Base-by-base conservation (phyloP, 2,113 vertebrate genomes). In the Platysternon megacephalum region DNA sequence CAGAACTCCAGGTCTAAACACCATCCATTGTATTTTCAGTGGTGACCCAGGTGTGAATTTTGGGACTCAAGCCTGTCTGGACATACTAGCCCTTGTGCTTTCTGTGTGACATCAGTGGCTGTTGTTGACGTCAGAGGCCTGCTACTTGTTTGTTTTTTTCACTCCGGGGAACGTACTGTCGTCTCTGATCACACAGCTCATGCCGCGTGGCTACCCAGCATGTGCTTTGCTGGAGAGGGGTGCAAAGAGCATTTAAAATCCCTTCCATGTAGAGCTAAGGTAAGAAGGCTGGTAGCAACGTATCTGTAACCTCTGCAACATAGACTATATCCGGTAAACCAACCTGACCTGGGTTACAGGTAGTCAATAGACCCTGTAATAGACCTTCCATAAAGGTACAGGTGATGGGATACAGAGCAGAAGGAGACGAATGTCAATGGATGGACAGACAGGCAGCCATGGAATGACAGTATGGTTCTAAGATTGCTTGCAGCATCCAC, bases 401-500 rank as follows among this genome's bases (percentile, higher is more conserved):
- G 8, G 24, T 28, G 46, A 8, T 86, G 80, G 35, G 55, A 55
- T 86, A 68, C 53, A 1, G 28, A 68, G 12, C 39, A 78, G 82
- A 87, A 61, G 61, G 52, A 84, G 16, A 6, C 32, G 58, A 39
- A 72, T 46, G 5, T 14, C 29, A 51, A 24, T 39, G 24, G 21
- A 28, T 68, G 61, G 22, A 86, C 61, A 22, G 80, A 46, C 17
- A 88, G 46, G 32, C 80, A 58, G 39, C 35, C 79, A 52, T 74
- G 14, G 14, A 29, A 8, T 12, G 48, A 29, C 46, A 17, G 0
- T 86, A 56, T 53, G 32, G 11, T 46, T 72, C 61, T 26, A 84
- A 2, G n/a, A 42, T 29, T 90, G 74, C 0, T 0, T 61, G 86
- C 5, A 2, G 11, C 12, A 48, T 74, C 16, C 7, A 0, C 8